phyloP scores from a whole-genome alignment of 2,888 invertebrate species.

The Drosophila incognita region DNA sequence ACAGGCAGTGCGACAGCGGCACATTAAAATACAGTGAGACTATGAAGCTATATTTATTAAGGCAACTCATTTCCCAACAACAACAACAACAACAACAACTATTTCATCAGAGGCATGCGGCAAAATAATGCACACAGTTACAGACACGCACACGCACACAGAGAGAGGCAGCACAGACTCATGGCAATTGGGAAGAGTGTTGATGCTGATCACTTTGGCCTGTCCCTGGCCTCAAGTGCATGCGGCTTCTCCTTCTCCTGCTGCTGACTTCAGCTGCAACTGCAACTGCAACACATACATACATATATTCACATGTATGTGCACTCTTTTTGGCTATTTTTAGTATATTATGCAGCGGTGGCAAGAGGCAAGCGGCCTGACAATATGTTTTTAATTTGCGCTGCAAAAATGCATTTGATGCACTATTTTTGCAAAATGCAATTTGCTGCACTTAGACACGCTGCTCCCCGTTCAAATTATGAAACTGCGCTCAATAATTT shows the following conservation, averaged over 20 bases:
- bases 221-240: conserved; percentile 63
- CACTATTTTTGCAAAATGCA: conserved; percentile 47
- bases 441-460: not conserved
- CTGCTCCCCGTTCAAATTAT: not conserved
- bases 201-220: conserved; percentile 65
- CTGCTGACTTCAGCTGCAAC: conserved; percentile 1
- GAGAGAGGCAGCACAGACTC: conserved; percentile 25
- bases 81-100: conserved; percentile 1
- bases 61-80: conserved; percentile 66
- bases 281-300: conserved; percentile 18
- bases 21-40: conserved; percentile 55
- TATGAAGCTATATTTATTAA: conserved; percentile 77
- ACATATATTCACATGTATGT: not conserved
- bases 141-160: conserved; percentile 1
- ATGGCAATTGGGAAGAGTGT: conserved; percentile 50
- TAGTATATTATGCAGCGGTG: conserved; percentile 60
- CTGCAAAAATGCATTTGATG: conserved; percentile 67
- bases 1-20: conserved; percentile 25
- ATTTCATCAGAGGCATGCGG: conserved; percentile 57
- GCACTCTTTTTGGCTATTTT: conserved; percentile 61
- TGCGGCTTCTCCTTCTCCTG: conserved; percentile 19
- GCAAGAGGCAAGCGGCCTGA: conserved; percentile 69
- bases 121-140: conserved; percentile 45
- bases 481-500: not conserved
- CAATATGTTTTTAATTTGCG: conserved; percentile 85